A percentile compares a stretch with the other conserved stretches of the same genome.
phyloP scores from a whole-genome alignment of 2,888 invertebrate genomes.

The Yponomeuta sedellus region DNA sequence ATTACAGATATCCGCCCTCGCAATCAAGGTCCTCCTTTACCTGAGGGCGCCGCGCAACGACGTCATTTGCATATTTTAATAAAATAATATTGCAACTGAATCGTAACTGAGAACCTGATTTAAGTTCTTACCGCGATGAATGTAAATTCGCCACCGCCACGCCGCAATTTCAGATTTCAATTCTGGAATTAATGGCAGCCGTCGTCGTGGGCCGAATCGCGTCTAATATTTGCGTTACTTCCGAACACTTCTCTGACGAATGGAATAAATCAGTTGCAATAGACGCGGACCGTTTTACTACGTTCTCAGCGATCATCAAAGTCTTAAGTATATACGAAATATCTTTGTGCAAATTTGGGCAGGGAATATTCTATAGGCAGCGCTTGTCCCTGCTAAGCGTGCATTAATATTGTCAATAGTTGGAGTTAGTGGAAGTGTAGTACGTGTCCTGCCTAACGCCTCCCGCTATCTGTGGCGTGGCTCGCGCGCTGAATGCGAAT shows the following conservation, averaged over 20 bases:
- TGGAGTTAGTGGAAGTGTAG: conserved; percentile 76
- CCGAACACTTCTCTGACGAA: conserved; percentile 66
- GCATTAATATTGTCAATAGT: conserved; percentile 77
- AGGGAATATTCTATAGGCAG: conserved; percentile 28
- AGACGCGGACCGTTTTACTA: conserved; percentile 24
- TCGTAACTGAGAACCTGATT: conserved; percentile 76
- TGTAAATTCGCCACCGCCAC: conserved; percentile 71
- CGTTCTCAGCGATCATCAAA: not conserved
- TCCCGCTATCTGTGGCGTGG: conserved; percentile 71
- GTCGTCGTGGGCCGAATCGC: conserved; percentile 56
- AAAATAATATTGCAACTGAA: conserved; percentile 77
- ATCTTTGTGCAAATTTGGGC: not conserved
- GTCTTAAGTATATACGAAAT: not conserved
- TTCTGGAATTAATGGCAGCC: conserved; percentile 74
- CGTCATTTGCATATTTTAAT: conserved; percentile 76
- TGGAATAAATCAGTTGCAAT: conserved; percentile 69
- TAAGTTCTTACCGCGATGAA: conserved; percentile 77
- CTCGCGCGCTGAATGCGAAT: conserved; percentile 74
- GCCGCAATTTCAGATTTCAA: conserved; percentile 75
- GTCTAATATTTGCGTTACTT: conserved; percentile 75
- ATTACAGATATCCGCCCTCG: conserved; percentile 63
- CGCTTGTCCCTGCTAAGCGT: conserved; percentile 70
- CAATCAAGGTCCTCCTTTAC: conserved; percentile 58
- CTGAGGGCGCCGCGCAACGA: conserved; percentile 60
- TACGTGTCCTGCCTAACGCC: conserved; percentile 76